phyloP scores from a whole-genome alignment of 2,888 invertebrate genomes.

The Caenorhabditis plicata region DNA sequence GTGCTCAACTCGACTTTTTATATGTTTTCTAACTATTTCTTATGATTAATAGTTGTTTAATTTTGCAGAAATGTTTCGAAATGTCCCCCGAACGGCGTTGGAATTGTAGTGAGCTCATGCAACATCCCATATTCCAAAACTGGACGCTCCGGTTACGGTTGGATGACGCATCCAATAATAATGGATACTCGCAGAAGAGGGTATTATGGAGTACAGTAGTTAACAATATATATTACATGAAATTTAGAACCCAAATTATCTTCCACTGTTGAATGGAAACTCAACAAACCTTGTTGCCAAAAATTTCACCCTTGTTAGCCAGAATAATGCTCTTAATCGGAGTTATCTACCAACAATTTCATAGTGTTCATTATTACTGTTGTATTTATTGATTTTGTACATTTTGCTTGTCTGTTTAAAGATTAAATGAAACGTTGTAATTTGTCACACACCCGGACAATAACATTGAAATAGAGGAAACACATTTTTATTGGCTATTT shows the following conservation, averaged over 20 bases:
- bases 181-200: slow-evolving; percentile 6
- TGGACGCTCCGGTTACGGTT: slow-evolving; percentile 65
- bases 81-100: slow-evolving; percentile 88
- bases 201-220: not conserved
- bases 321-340: slow-evolving; percentile 15
- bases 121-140: slow-evolving; percentile 82
- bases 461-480: too few relatives aligned
- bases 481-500: too few relatives aligned
- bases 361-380: too few relatives aligned
- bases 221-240: not conserved
- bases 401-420: too few relatives aligned
- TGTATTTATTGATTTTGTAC: too few relatives aligned
- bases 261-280: slow-evolving; percentile 30
- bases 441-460: too few relatives aligned
- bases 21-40: slow-evolving; percentile 71
- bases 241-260: slow-evolving; percentile 28
- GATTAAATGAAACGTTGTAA: not conserved
- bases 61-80: slow-evolving; percentile 82
- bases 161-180: slow-evolving; percentile 69
- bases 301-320: slow-evolving; percentile 22
- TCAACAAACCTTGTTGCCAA: slow-evolving; percentile 25
- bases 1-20: slow-evolving; percentile 80
- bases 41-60: not conserved
- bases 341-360: slow-evolving; percentile 28
- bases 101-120: slow-evolving; percentile 86